Percentiles rank a stretch among this genome's conserved stretches.
Conservation (phyloP, 2,797 vertebrate species). For the Microctenopoma stevenorrisi region DNA sequence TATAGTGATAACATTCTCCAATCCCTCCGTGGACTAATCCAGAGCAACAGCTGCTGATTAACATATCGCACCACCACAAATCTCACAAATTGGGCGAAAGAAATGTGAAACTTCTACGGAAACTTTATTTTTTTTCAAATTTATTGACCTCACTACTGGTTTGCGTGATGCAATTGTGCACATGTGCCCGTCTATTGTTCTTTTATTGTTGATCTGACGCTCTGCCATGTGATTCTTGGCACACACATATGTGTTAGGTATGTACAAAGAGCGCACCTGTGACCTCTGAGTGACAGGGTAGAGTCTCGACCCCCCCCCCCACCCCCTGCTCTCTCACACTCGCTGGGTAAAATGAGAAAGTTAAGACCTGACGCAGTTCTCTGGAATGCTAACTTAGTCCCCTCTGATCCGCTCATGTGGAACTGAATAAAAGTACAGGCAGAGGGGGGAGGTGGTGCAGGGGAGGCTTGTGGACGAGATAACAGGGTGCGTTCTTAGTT, state of each 20-base stretch:
- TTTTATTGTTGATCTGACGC: constrained; percentile 21
- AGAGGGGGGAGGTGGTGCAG: constrained; percentile 20
- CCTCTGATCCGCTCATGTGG: constrained; percentile 67
- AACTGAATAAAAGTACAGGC: constrained; percentile 65
- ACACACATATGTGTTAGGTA: constrained; percentile 25
- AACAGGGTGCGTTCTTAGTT: constrained; percentile 28
- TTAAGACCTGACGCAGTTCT: constrained; percentile 71
- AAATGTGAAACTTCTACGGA: not conserved
- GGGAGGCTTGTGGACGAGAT: constrained; percentile 21
- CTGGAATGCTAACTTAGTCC: constrained; percentile 74
- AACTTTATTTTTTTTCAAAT: not conserved
- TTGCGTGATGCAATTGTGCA: not conserved
- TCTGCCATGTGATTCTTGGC: constrained; percentile 22
- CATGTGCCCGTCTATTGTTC: not conserved
- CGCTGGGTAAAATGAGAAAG: constrained; percentile 58
- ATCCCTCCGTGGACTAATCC: constrained; percentile 59
- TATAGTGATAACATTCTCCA: constrained; percentile 52
- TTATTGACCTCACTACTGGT: not conserved
- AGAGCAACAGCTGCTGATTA: constrained; percentile 62
- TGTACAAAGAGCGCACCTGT: constrained; percentile 46
- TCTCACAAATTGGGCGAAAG: constrained; percentile 21
- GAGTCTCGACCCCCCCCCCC: constrained; percentile 36
- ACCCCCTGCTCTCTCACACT: constrained; percentile 23
- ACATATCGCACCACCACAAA: constrained; percentile 32
- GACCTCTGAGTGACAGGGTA: constrained; percentile 51